These are phyloP conservation scores for Magallana angulata DNA, from an alignment of 1,140 invertebrate species.

Conservation along the genomic window DNA sequence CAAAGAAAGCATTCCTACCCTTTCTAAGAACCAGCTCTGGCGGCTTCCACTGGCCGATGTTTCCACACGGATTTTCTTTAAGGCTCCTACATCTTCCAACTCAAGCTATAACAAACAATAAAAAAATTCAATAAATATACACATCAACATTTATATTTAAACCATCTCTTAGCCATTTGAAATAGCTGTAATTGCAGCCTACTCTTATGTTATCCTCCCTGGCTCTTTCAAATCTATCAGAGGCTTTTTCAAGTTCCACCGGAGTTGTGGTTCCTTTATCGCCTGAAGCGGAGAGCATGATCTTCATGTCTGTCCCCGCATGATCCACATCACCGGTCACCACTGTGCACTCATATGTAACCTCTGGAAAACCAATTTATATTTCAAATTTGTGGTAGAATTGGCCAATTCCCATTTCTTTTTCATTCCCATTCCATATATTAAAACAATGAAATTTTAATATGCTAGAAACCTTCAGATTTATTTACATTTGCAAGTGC, in stretches of 20 bases:
- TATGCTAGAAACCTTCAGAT: too few species aligned
- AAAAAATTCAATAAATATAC: not conserved
- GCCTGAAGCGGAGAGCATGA: constrained; percentile 78
- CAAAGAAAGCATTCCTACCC: constrained; percentile 61
- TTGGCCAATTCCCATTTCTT: too few species aligned
- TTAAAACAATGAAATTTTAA: too few species aligned
- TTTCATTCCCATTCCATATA: too few species aligned
- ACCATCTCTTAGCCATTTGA: not conserved
- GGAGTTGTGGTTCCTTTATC: constrained; percentile 71
- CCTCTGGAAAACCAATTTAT: constrained; percentile 67
- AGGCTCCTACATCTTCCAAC: constrained; percentile 77
- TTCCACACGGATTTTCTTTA: constrained; percentile 78
- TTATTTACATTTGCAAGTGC: too few species aligned
- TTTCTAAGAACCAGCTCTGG: constrained; percentile 77
- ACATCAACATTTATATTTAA: not conserved
- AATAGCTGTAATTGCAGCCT: not conserved
- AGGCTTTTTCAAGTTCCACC: constrained; percentile 73
- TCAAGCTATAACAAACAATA: constrained; percentile 69
- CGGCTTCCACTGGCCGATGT: constrained; percentile 74
- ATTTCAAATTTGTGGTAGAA: too few species aligned
- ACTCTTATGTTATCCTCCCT: constrained; percentile 76
- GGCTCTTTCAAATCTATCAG: constrained; percentile 78
- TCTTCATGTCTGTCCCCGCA: constrained; percentile 80
- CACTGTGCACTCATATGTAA: constrained; percentile 79
- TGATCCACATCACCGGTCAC: constrained; percentile 79